Base-by-base conservation (phyloP, 1,140 invertebrate genomes). In the Microvelia longipes region DNA sequence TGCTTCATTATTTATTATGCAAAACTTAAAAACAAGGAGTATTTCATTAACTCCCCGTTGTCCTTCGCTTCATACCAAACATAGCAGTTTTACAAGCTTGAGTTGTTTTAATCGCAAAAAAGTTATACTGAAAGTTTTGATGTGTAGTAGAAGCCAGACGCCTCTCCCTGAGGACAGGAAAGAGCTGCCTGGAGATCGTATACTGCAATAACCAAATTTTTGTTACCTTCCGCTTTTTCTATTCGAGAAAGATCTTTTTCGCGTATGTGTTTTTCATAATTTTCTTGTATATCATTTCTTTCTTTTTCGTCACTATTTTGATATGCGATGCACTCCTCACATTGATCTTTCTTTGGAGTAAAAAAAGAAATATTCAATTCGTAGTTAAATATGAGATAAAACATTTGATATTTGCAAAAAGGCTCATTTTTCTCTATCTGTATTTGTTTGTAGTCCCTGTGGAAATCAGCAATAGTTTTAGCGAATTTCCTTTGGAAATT, bases 301-400 rank as follows among this genome's bases (percentile, higher is more conserved):
- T 50, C 35, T 50, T 50, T 50, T 60, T 30, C 68, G 27, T 35
- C 27, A 14, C 62, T 26, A 35, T 69, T 76, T 35, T 70, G 27
- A 68, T 68, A 74, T 1, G 66, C 68, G 26, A 50, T 29, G 72
- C 74, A 76, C 19, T 69, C n/a, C 61, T 74, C 73, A 67, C 73
- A 76, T 66, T 71, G 66, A 68, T 76, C 74, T 50, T 75, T 75
- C 71, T 75, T 74, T 26, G 75, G 73, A 15, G n/a, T n/a, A 64
- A 73, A 73, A 70, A 75, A 75, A 19, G 70, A 71, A 28, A 75
- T 73, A 68, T 76, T 75, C 69, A 69, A 76, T 64, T 74, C 69
- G 14, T 70, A 68, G 65, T 73, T 74, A 29, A 73, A 67, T 69
- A 29, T 70, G 29, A 50, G 35, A 69, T 72, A 71, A 74, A 27